Evolutionary conservation across 2,113 vertebrate species (phyloP).

Genomic region (Conger conger): DNA sequence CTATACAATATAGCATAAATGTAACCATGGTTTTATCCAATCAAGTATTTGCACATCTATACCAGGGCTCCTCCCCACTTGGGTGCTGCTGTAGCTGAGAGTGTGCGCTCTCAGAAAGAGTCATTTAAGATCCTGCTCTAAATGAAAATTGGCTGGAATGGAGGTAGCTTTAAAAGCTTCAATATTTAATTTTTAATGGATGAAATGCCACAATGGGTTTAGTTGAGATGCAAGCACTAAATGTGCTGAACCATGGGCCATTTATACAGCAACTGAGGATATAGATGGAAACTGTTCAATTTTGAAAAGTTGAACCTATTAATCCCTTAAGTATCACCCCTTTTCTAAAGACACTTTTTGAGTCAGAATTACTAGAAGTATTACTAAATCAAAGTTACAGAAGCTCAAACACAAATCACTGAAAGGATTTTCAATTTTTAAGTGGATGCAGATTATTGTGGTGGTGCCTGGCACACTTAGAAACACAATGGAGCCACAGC

Average conservation of each 20-base stretch:
- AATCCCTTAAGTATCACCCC: too few relatives aligned
- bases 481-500: too few relatives aligned
- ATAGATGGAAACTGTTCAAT: neutral
- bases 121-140: neutral
- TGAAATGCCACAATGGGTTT: neutral
- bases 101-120: neutral
- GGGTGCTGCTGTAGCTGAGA: neutral
- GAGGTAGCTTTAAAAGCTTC: neutral
- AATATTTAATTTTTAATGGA: slow-evolving; percentile 14
- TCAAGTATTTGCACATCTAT: neutral
- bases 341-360: too few relatives aligned
- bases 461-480: too few relatives aligned
- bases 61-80: neutral
- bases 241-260: neutral
- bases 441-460: too few relatives aligned
- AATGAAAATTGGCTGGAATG: neutral
- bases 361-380: too few relatives aligned
- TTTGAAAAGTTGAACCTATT: neutral
- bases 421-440: too few relatives aligned
- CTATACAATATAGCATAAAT: neutral
- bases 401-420: too few relatives aligned
- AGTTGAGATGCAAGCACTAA: neutral
- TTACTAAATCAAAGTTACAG: too few relatives aligned
- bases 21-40: too few relatives aligned
- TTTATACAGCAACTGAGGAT: neutral